Base-by-base conservation (phyloP, 1,140 invertebrate genomes). In the Choristoneura fumiferana region DNA sequence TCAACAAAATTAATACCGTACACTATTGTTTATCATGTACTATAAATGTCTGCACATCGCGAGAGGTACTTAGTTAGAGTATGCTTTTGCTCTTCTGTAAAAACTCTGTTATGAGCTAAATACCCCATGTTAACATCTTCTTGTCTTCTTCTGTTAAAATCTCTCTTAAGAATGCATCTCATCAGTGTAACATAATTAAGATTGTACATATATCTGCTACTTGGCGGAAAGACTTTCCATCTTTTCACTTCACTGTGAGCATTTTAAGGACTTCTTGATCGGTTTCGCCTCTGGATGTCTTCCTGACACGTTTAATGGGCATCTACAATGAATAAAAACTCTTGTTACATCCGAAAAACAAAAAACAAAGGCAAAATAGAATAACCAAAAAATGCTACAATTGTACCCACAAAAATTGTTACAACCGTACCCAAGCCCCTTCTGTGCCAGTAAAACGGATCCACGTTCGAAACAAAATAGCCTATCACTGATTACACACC, bases 201-300 rank as follows among this genome's bases (percentile, higher is more conserved):
- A n/a, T n/a, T n/a, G n/a, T n/a, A 63, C 67, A 29, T 33, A 63
- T 67, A 34, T 71, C 58, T 52, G 65, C 62, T 22, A 58, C 43
- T 65, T 8, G 60, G 38, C 62, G 56, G 36, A 73, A 55, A 8
- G 58, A 71, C 53, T 29, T 22, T 39, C 59, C 66, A 8, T 37
- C n/a, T 13, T 69, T 71, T 65, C 3, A 69, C 60, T 22, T 73
- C 62, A 43, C 69, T 61, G 52, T 73, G 65, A 8, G 66, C 66
- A 10, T 63, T 1, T 37, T 55, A 57, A 29, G 62, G 70, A 4
- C 9, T 43, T 14, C n/a, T 56, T 69, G n/a, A n/a, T n/a, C n/a
- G n/a, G n/a, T n/a, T n/a, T n/a, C n/a, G n/a, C n/a, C n/a, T n/a
- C n/a, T n/a, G 8, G 29, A 12, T 34, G 60, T 69, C 54, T 66